Base-by-base conservation (phyloP, 2,797 vertebrate species). In the Oreonectes daqikongensis region DNA sequence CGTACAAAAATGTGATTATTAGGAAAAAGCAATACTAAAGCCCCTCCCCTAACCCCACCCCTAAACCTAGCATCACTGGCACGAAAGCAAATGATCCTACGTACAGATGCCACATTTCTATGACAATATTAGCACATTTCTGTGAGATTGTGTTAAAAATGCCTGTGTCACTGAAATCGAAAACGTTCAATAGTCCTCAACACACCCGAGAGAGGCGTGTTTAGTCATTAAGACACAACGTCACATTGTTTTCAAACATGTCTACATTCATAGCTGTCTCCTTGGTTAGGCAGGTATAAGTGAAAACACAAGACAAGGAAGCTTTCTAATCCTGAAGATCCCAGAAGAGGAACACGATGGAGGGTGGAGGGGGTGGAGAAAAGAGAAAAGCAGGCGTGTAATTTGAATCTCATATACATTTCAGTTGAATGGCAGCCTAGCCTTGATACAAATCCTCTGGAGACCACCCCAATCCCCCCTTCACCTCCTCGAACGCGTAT, bases 351-450 rank as follows among this genome's bases (percentile, higher is more conserved):
- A 82, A 83, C 72, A 72, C 76, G 84, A 82, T 82, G 61, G 30
- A 20, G 81, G 75, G 57, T 72, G 71, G 69, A 75, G 79, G 61
- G 38, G 75, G 73, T 68, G 17, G 46, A 82, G 24, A 61, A 81
- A 83, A 84, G 70, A 82, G 83, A 77, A 88, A 85, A 84, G 85
- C 86, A 84, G 84, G 80, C 88, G 84, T 86, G 88, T 84, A 83
- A 87, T 93, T 90, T 84, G 81, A 90, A 91, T 92, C 92, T 94
- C 89, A 89, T 93, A 93, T 93, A 92, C 90, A 88, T 93, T 92
- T 93, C 90, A 86, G 88, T 91, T 91, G 91, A 93, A 94, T 90
- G 89, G 90, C 91, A 86, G 86, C 87, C 84, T 87, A 90, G 90
- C 88, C 89, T 92, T 91, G 90, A 91, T 88, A 83, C 81, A 81